Evolutionary conservation across 2,113 vertebrate genomes (phyloP), one percentile per base, ranked within the genome.

Genomic region (Antechinus flavipes): DNA sequence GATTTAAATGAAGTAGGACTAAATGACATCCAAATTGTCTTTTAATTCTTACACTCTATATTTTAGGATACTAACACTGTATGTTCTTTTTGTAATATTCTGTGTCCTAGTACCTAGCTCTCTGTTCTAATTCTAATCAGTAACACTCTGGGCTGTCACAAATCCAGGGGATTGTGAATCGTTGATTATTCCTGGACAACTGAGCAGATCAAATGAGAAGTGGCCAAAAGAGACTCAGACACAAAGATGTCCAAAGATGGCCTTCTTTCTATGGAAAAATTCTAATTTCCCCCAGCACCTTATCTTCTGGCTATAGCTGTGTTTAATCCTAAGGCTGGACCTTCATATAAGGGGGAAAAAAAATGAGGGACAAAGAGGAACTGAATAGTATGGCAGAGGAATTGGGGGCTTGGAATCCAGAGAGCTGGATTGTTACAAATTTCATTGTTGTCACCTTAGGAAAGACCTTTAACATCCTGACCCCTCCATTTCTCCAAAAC

Each of bases 201-300:
- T 89, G 2, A 92, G 54, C 22, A 89, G 26, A 24, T 55, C 47
- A 90, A 89, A 90, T 91, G 90, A 84, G 30, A 89, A 94, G 52
- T 14, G 8, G 90, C 16, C 61, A 84, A 95, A 92, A 94, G 24
- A 35, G 22, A 94, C 8, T 76, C 61, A 19, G 35, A n/a, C 3
- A 76, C 7, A 84, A 23, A 84, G 35, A 42, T 22, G 35, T 76
- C 68, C 84, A 96, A 93, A 89, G 95, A 8, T 91, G 76, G 76
- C 90, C 90, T 93, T 53, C 93, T 10, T 68, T 14, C 27, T 92
- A 90, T 42, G 54, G 58, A 90, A 54, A 91, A 93, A 95, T 89
- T 56, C 26, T 23, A 8, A 6, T 6, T 92, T 56, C 46, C 52
- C 46, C 90, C 3, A 46, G 54, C 9, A 89, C 42, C 42, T 95